Conservation (phyloP, 1,140 invertebrate species). For the Brachionus paranguensis region DNA sequence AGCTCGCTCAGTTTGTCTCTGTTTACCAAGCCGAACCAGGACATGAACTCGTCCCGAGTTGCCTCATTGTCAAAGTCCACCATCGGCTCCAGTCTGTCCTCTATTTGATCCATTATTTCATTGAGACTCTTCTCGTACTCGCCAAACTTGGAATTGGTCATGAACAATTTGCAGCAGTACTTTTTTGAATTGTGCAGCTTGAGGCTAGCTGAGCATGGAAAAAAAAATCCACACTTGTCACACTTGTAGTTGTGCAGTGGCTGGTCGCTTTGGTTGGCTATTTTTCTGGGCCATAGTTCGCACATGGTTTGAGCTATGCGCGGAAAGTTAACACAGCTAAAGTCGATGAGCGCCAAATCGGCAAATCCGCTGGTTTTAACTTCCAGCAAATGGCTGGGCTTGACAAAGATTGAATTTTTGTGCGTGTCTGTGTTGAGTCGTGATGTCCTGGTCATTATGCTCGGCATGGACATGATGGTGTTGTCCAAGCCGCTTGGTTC, state of each 20-base stretch:
- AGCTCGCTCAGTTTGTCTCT: background rate
- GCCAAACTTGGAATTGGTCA: slow-evolving; percentile 26
- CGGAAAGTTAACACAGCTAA: slow-evolving; percentile 30
- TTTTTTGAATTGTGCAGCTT: slow-evolving; percentile 4
- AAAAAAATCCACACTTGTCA: slow-evolving; percentile 17
- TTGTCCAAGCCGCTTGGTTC: background rate
- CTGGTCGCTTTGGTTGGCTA: background rate
- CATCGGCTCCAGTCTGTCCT: background rate
- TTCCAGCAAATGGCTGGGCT: background rate
- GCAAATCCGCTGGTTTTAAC: slow-evolving; percentile 30
- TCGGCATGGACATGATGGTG: background rate
- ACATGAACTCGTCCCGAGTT: background rate
- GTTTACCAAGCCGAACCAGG: background rate
- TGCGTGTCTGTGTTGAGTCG: background rate
- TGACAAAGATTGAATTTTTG: background rate
- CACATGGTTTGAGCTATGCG: slow-evolving; percentile 13
- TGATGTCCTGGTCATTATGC: slow-evolving; percentile 15
- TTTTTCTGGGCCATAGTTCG: slow-evolving; percentile 25
- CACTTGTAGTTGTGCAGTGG: slow-evolving; percentile 31
- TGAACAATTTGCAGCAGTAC: slow-evolving; percentile 17
- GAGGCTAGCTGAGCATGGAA: background rate
- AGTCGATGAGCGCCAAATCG: slow-evolving; percentile 20
- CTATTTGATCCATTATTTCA: background rate
- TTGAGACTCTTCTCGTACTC: slow-evolving; percentile 3
- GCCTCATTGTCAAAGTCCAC: background rate